Base-by-base conservation (phyloP, 2,888 invertebrate genomes). In the Leptarthrus brevirostris region DNA sequence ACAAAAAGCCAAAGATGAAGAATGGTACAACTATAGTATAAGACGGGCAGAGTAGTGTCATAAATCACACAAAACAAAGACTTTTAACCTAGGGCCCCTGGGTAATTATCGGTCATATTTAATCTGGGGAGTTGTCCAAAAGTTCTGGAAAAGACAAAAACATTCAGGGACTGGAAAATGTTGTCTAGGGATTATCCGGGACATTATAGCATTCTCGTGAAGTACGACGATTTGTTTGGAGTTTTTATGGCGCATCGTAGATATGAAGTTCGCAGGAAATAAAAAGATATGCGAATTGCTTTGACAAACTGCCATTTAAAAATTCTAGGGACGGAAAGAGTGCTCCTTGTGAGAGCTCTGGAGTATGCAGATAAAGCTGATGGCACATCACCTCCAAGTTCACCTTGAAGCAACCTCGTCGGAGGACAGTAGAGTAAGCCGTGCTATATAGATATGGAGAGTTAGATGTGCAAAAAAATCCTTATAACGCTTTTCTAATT, bases 31-130 rank as follows among this genome's bases (percentile, higher is more conserved):
- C 44, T 36, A 44, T 64, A 64, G 44, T 18, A 24, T 64, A 44
- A 61, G 61, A 61, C 61, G 24, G 14, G 64, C 24, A 40, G 24
- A 64, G 44, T 22, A 47, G 36, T 26, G 56, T 56, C 71, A 72
- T 72, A 72, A 72, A 72, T 72, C 71, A 72, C 24, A 47, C 16
- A 56, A 72, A 71, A 72, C 71, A 72, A 72, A 26, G 71, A 56
- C 71, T 56, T 72, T 66, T 72, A 56, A 72, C 54, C 71, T 56
- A 56, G 47, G 56, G 40, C 71, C 56, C 71, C 24, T 40, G 71
- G 71, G 71, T 72, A 72, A 72, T 72, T 72, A 72, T 72, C 56
- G 56, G 71, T 72, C 71, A 72, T 72, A 72, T 72, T 72, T 72
- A 72, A 72, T 72, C 56, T 54, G 26, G 53, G 56, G 71, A 72